Percentiles rank a stretch among this genome's conserved stretches.
These are phyloP conservation scores for Heliconius cydno DNA, from an alignment of 2,888 invertebrate species.

Conservation along the genomic window DNA sequence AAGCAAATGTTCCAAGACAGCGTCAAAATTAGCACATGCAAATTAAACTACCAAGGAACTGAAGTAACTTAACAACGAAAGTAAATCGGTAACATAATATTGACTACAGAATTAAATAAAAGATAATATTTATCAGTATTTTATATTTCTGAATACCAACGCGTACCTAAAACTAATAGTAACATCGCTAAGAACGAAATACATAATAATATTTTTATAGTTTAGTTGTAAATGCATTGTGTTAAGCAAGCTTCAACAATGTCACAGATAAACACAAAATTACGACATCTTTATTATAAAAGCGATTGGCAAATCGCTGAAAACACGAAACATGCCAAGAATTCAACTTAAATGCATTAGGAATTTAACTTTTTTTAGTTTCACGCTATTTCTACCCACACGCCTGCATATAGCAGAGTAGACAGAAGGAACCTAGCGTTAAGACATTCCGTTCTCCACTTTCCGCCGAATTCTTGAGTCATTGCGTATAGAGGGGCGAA, in stretches of 20 bases:
- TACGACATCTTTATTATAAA: conserved; percentile 34
- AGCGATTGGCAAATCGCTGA: conserved; percentile 34
- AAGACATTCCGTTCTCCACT: too few species aligned
- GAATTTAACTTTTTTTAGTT: too few species aligned
- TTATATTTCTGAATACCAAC: not conserved
- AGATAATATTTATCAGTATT: not conserved
- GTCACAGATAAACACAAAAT: conserved; percentile 22
- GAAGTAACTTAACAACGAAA: conserved; percentile 30
- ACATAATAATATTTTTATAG: conserved; percentile 13
- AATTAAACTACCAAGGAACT: conserved; percentile 32
- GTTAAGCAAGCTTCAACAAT: conserved; percentile 15
- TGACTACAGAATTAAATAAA: not conserved
- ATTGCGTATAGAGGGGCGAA: too few species aligned
- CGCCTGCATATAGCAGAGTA: too few species aligned
- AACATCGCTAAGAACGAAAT: conserved; percentile 2
- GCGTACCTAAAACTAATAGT: not conserved
- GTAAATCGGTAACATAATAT: conserved; percentile 26
- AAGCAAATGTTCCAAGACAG: not conserved
- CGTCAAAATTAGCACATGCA: conserved; percentile 26
- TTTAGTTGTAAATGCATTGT: conserved; percentile 22
- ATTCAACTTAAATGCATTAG: conserved; percentile 14
- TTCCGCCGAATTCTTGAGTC: too few species aligned
- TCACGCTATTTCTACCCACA: too few species aligned
- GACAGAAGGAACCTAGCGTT: too few species aligned
- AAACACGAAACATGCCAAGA: conserved; percentile 39